Conservation (phyloP, 1,140 invertebrate species). For the Sitodiplosis mosellana region DNA sequence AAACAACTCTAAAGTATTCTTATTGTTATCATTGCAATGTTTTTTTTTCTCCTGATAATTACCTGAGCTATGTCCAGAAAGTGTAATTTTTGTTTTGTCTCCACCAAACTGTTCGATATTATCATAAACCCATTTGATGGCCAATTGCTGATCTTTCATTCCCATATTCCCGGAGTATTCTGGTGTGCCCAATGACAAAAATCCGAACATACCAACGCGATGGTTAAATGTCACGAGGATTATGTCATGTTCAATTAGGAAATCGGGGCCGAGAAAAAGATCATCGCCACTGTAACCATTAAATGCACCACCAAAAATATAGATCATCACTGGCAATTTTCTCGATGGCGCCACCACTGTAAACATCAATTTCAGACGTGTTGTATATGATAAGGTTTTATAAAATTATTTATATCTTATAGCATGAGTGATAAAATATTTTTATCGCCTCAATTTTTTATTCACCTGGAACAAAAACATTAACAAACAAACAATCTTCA, state of each 20-base stretch:
- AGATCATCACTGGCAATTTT: slow-evolving; percentile 39
- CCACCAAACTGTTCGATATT: slow-evolving; percentile 45
- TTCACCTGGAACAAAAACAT: background rate
- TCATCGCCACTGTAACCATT: slow-evolving; percentile 31
- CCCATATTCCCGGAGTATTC: slow-evolving; percentile 40
- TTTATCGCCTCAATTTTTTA: no score
- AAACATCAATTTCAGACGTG: no score
- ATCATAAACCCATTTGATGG: slow-evolving; percentile 39
- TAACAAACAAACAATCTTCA: background rate
- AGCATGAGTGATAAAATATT: no score
- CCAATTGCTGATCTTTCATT: slow-evolving; percentile 40
- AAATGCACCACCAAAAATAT: slow-evolving; percentile 43
- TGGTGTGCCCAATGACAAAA: slow-evolving; percentile 31
- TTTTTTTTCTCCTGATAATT: no score
- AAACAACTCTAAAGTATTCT: no score
- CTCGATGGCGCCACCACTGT: no score
- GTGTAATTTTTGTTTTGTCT: slow-evolving; percentile 37
- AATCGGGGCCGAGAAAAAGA: slow-evolving; percentile 34
- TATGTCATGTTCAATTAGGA: slow-evolving; percentile 39
- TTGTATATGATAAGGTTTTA: no score
- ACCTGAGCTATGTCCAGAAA: slow-evolving; percentile 40
- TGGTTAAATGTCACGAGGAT: slow-evolving; percentile 50
- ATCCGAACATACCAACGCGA: slow-evolving; percentile 39
- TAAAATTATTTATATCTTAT: no score
- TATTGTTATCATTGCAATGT: no score